phyloP scores from a whole-genome alignment of 2,888 invertebrate genomes.

The Iphiclides podalirius region DNA sequence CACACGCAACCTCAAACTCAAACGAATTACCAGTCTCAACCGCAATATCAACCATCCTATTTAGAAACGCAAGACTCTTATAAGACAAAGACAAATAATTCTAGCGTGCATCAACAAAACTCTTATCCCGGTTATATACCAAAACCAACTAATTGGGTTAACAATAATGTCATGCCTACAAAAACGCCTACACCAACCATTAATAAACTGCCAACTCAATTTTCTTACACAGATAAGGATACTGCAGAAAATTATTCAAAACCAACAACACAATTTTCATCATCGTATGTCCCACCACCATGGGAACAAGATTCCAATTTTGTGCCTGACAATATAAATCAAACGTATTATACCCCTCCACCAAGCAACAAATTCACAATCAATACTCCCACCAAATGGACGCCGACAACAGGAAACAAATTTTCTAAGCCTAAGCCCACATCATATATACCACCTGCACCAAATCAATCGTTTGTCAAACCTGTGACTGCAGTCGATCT shows the following conservation, averaged over 20 bases:
- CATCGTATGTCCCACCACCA: constrained; percentile 71
- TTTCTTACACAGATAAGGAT: constrained; percentile 47
- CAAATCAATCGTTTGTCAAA: constrained; percentile 71
- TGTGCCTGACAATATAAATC: constrained; percentile 47
- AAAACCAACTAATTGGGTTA: constrained; percentile 54
- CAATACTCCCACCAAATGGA: constrained; percentile 49
- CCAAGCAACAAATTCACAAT: constrained; percentile 40
- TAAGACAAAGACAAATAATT: constrained; percentile 38
- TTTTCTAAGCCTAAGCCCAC: constrained; percentile 59
- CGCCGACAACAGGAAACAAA: constrained; percentile 47
- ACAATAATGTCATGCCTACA: constrained; percentile 35
- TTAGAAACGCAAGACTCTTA: constrained; percentile 49
- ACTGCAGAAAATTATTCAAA: constrained; percentile 54
- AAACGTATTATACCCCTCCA: constrained; percentile 56
- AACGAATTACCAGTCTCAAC: constrained; percentile 33
- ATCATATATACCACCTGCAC: constrained; percentile 69
- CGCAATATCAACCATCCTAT: constrained; percentile 43
- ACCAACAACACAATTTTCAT: constrained; percentile 55
- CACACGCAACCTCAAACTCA: constrained; percentile 29
- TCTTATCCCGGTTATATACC: constrained; percentile 51
- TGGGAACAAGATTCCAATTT: constrained; percentile 71
- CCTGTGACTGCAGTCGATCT: constrained; percentile 47
- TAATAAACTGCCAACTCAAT: constrained; percentile 48
- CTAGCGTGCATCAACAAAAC: constrained; percentile 37
- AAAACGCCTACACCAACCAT: constrained; percentile 30